Evolutionary conservation across 2,113 vertebrate species (phyloP).

Genomic region (Pygoscelis antarcticus): DNA sequence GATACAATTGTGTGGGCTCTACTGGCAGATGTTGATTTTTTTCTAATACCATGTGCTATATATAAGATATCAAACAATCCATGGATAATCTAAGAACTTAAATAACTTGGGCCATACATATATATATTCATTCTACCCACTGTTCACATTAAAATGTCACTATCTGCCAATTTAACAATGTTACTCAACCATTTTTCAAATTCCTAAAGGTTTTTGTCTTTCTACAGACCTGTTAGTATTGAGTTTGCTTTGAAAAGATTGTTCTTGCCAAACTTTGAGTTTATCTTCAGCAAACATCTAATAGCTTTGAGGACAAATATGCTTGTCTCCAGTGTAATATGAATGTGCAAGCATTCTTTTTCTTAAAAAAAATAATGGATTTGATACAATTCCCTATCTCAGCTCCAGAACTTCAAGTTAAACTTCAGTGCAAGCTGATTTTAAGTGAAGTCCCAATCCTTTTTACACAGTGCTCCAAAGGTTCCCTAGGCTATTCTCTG

Average conservation of each 20-base stretch:
- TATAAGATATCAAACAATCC: not conserved
- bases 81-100: not conserved
- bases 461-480: not conserved
- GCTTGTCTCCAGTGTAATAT: not conserved
- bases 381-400: not conserved
- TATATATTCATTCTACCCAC: not conserved
- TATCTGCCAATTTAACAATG: not conserved
- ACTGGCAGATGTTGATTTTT: not conserved
- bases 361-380: not conserved
- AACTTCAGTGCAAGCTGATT: not conserved
- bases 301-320: not conserved
- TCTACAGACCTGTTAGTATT: not conserved
- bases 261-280: not conserved
- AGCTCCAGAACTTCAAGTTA: not conserved
- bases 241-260: not conserved
- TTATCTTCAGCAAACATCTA: not conserved
- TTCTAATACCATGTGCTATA: not conserved
- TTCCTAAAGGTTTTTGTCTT: not conserved
- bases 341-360: not conserved
- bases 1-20: not conserved
- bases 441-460: not conserved
- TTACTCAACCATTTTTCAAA: not conserved
- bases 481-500: not conserved
- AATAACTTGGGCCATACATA: not conserved
- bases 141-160: not conserved